Evolutionary conservation across 1,140 invertebrate genomes (phyloP).

Genomic region (Listronotus oregonensis): DNA sequence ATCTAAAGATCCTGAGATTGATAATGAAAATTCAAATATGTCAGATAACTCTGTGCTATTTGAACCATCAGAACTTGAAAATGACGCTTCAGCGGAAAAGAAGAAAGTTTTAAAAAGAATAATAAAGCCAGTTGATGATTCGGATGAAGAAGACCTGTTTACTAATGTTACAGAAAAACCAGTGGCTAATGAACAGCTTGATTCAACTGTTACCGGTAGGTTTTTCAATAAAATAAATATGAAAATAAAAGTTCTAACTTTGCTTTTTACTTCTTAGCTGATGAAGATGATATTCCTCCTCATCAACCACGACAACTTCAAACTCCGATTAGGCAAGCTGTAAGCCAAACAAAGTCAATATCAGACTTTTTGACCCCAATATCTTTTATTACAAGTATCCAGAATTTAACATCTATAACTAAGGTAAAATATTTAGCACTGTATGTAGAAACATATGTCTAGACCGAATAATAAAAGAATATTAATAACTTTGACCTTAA

Average conservation of each 20-base stretch:
- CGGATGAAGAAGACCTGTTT: constrained; percentile 47
- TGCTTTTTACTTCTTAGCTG: constrained; percentile 23
- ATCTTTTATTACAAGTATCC: constrained; percentile 45
- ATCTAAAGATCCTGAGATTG: constrained; percentile 52
- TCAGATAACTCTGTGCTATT: constrained; percentile 51
- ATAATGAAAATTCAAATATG: constrained; percentile 51
- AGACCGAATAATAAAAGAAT: too few relatives aligned
- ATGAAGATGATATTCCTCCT: constrained; percentile 45
- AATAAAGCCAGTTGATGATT: constrained; percentile 44
- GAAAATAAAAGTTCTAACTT: background rate
- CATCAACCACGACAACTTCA: constrained; percentile 39
- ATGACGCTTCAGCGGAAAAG: constrained; percentile 35
- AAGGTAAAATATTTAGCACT: constrained; percentile 35
- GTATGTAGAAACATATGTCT: too few relatives aligned
- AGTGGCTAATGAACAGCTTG: constrained; percentile 5
- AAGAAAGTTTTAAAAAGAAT: constrained; percentile 51
- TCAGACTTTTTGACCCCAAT: constrained; percentile 49
- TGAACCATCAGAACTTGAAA: constrained; percentile 49
- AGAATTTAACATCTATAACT: constrained; percentile 43
- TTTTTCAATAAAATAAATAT: background rate
- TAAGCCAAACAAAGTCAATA: constrained; percentile 44
- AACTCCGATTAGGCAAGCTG: constrained; percentile 37
- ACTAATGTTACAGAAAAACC: background rate
- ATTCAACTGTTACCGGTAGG: constrained; percentile 27
- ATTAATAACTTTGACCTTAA: too few relatives aligned